These are phyloP conservation scores for Podarcis raffonei DNA, from an alignment of 2,113 vertebrate species.

Conservation along the genomic window DNA sequence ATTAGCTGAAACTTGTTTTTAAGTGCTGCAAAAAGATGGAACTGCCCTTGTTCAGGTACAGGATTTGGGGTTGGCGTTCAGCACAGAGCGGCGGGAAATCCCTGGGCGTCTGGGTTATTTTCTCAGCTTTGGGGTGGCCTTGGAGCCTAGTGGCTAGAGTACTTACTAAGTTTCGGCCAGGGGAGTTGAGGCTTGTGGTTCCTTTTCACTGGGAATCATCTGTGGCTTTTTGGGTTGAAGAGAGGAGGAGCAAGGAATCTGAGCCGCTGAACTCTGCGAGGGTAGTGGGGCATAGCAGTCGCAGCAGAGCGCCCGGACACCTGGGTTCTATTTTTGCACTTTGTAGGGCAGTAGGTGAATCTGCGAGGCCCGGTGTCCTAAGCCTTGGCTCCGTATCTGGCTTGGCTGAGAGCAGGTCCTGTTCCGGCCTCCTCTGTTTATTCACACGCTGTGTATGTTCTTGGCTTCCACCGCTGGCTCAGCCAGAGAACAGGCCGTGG, in stretches of 20 bases:
- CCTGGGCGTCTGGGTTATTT: neutral
- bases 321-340: neutral
- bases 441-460: constrained; percentile 28
- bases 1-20: neutral
- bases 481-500: constrained; percentile 8
- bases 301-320: neutral
- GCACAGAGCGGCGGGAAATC: neutral
- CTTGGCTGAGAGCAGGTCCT: neutral
- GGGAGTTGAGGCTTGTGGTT: neutral
- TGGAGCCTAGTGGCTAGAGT: neutral
- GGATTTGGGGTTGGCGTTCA: neutral
- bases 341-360: constrained; percentile 16
- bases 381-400: neutral
- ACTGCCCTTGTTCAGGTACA: neutral
- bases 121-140: neutral
- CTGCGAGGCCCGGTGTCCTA: neutral
- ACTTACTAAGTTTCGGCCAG: neutral
- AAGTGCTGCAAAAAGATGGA: neutral
- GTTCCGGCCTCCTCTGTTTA: neutral
- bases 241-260: neutral
- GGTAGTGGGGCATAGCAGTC: no score
- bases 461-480: constrained; percentile 15
- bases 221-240: neutral
- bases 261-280: no score
- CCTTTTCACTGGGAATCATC: neutral